Evolutionary conservation across 2,888 invertebrate genomes (phyloP), one percentile per base, ranked within the genome.

Genomic region (Andrena bucephala): DNA sequence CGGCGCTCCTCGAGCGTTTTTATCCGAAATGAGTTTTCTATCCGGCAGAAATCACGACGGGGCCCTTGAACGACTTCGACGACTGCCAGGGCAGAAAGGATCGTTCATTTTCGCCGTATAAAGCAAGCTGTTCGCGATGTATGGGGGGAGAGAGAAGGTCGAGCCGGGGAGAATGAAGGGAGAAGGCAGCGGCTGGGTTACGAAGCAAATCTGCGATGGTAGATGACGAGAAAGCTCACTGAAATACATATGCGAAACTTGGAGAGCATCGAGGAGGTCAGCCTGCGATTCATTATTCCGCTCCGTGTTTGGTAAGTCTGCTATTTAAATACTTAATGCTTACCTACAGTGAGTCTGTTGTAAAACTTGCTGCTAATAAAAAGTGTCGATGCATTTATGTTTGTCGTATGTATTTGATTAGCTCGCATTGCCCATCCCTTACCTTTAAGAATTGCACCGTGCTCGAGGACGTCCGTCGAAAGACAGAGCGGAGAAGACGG

Each of bases 1-100:
- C 59, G 36, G 24, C 36, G 60, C 77, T 52, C 60, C 10, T 48
- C 68, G 29, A 57, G 59, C 54, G 74, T 75, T 84, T 86, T 86
- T 84, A 79, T 75, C 82, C 24, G 52, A 54, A 20, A 52, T 16
- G 77, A 70, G 79, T 80, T 57, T 80, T 80, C 69, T 80, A 73
- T 77, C 68, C 77, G 7, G 60, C 1, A 71, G 66, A 57, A 76
- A 76, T 76, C 77, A 69, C 72, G 75, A 50, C 69, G 71, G 57
- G 57, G 71, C 60, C 29, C 72, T 68, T 76, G 73, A 72, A 57
- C 76, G 73, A 59, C 77, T 48, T 33, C 74, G 68, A 76, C 66
- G 59, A 75, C 68, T 54, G 67, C 42, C 33, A 16, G 31, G 33
- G 69, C 63, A 86, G 62, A 75, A 81, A 77, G 59, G 77, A 70